Conservation (phyloP, 2,888 invertebrate species). For the Brenthis ino region DNA sequence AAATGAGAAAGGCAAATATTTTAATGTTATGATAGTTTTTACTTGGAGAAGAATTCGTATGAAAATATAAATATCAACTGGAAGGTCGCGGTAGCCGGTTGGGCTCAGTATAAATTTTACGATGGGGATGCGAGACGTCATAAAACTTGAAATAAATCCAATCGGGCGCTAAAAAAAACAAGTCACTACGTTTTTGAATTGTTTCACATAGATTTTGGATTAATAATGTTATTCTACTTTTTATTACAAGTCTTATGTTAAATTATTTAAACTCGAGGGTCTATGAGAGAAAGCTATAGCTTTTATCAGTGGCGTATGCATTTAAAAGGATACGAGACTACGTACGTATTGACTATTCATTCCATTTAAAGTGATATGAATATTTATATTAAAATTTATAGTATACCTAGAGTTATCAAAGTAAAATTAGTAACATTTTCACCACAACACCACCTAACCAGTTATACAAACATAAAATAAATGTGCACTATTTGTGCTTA, state of each 20-base stretch:
- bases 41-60: slow-evolving; percentile 30
- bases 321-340: no score
- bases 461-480: slow-evolving; percentile 19
- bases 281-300: not conserved
- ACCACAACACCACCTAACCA: not conserved
- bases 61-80: slow-evolving; percentile 41
- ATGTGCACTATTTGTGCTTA: slow-evolving; percentile 25
- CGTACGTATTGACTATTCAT: not conserved
- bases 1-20: slow-evolving; percentile 39
- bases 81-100: slow-evolving; percentile 63
- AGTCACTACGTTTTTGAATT: slow-evolving; percentile 70
- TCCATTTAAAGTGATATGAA: not conserved
- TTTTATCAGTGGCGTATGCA: not conserved
- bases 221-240: slow-evolving; percentile 5
- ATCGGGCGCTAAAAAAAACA: slow-evolving; percentile 76
- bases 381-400: not conserved
- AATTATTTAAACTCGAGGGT: not conserved
- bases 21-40: slow-evolving; percentile 9
- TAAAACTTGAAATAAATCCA: slow-evolving; percentile 79
- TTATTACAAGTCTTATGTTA: not conserved
- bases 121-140: slow-evolving; percentile 75
- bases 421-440: not conserved
- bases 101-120: slow-evolving; percentile 72
- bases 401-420: not conserved
- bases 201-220: slow-evolving; percentile 45